Evolutionary conservation across 2,888 invertebrate genomes (phyloP).

Genomic region (Tetragonula carbonaria): DNA sequence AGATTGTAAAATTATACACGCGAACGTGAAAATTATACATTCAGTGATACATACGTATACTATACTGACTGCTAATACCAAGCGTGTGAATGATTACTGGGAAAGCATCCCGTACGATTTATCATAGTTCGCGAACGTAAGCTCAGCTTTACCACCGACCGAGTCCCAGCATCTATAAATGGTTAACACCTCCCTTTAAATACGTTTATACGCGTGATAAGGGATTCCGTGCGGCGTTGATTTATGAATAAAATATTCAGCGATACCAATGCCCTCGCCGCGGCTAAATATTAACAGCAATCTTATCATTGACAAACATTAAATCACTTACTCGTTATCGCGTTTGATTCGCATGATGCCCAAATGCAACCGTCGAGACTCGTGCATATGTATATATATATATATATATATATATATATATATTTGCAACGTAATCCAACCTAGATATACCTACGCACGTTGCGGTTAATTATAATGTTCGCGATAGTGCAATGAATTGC

Average conservation of each 20-base stretch:
- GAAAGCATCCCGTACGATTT: slow-evolving; percentile 38
- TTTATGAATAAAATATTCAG: slow-evolving; percentile 49
- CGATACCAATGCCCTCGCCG: slow-evolving; percentile 8
- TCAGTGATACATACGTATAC: not conserved
- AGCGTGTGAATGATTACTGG: not conserved
- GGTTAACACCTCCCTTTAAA: slow-evolving; percentile 44
- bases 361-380: not conserved
- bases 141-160: slow-evolving; percentile 13
- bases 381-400: no score
- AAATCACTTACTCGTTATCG: slow-evolving; percentile 20
- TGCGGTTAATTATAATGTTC: not conserved
- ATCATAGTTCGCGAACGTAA: slow-evolving; percentile 37
- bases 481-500: not conserved
- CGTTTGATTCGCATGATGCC: not conserved
- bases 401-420: not conserved
- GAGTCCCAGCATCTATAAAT: slow-evolving; percentile 17
- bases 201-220: slow-evolving; percentile 50
- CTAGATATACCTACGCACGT: not conserved
- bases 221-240: slow-evolving; percentile 26
- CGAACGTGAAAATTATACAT: not conserved
- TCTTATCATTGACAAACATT: slow-evolving; percentile 27
- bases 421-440: not conserved
- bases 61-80: not conserved
- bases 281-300: slow-evolving; percentile 28
- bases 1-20: no score